Conservation (phyloP, 1,140 invertebrate species). For the Plectus sambesii region DNA sequence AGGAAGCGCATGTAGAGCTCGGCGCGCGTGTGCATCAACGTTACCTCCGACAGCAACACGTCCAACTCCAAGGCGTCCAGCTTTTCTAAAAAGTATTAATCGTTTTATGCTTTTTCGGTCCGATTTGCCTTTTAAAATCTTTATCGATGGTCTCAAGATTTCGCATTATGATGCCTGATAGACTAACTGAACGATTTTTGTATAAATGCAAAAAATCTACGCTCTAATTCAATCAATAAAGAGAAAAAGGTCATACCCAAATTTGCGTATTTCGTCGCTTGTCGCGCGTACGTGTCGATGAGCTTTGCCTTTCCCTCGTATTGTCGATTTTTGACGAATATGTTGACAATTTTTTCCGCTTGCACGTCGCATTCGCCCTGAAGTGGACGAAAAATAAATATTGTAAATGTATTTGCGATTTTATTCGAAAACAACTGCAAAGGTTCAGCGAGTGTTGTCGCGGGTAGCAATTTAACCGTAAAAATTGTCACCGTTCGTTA, state of each 20-base stretch:
- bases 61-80: constrained; percentile 75
- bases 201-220: too few species aligned
- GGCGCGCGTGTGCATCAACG: constrained; percentile 73
- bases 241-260: constrained; percentile 8
- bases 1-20: constrained; percentile 84
- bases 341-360: constrained; percentile 56
- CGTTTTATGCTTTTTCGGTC: too few species aligned
- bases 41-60: constrained; percentile 74
- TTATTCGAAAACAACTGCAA: constrained; percentile 11
- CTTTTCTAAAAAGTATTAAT: constrained; percentile 34
- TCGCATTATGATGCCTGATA: too few species aligned
- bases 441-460: too few species aligned
- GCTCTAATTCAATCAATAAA: too few species aligned
- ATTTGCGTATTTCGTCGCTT: constrained; percentile 5
- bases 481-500: too few species aligned
- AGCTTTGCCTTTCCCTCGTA: background rate
- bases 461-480: too few species aligned
- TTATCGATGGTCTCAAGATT: too few species aligned
- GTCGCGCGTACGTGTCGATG: background rate
- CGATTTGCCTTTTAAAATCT: too few species aligned
- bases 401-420: constrained; percentile 54
- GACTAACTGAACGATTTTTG: too few species aligned
- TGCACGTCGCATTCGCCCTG: constrained; percentile 77
- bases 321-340: constrained; percentile 59
- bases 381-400: too few species aligned